Evolutionary conservation across 2,797 vertebrate genomes (phyloP).

Genomic region (Australoheros facetus): DNA sequence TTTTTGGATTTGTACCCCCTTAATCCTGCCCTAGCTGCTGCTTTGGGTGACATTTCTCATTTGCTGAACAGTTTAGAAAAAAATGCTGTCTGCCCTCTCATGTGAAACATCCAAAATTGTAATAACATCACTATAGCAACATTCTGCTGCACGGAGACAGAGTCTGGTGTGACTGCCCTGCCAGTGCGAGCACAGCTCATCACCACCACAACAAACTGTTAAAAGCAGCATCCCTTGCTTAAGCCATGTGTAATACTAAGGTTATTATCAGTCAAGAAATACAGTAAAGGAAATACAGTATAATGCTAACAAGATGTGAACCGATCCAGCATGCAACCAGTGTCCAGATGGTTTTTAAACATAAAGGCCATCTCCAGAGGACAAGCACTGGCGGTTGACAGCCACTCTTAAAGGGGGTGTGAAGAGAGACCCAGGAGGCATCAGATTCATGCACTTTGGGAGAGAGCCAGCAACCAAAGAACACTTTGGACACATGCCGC

Average conservation of each 20-base stretch:
- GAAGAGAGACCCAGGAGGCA: too few species aligned
- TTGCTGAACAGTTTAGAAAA: constrained; percentile 41
- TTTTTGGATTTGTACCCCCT: constrained; percentile 54
- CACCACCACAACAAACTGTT: constrained; percentile 20
- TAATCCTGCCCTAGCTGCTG: constrained; percentile 47
- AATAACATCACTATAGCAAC: constrained; percentile 57
- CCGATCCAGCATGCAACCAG: background rate
- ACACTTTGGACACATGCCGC: too few species aligned
- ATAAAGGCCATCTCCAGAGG: too few species aligned
- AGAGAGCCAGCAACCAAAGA: too few species aligned
- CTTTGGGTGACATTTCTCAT: constrained; percentile 73
- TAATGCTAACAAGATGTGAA: background rate
- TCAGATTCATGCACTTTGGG: too few species aligned
- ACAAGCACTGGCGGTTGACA: too few species aligned
- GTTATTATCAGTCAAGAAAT: constrained; percentile 8
- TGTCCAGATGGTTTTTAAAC: background rate
- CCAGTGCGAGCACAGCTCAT: constrained; percentile 30
- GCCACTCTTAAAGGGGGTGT: too few species aligned
- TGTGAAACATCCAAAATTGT: constrained; percentile 69
- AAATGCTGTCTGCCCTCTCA: constrained; percentile 52
- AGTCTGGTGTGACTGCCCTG: constrained; percentile 38
- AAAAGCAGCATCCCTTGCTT: background rate
- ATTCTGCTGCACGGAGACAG: constrained; percentile 25
- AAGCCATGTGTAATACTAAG: constrained; percentile 9
- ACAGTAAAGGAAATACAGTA: background rate